Conservation (phyloP, 2,888 invertebrate genomes). For the Agriopis leucophaearia region DNA sequence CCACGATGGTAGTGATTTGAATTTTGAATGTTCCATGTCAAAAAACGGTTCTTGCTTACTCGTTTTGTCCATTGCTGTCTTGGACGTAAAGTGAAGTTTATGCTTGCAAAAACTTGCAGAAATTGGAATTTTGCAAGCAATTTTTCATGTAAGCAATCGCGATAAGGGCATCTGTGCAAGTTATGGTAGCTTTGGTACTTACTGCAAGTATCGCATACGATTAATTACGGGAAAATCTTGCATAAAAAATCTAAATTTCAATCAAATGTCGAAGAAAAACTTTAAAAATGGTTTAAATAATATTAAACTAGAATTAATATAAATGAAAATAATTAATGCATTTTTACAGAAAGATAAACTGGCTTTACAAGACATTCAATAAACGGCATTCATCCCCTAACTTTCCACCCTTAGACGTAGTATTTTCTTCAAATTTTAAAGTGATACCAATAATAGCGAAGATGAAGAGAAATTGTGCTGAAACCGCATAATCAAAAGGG, state of each 20-base stretch:
- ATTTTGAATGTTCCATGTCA: slow-evolving; percentile 48
- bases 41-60: slow-evolving; percentile 20
- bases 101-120: not conserved
- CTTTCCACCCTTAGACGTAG: no score
- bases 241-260: no score
- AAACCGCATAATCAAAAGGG: slow-evolving; percentile 35
- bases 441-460: slow-evolving; percentile 9
- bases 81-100: not conserved
- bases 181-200: not conserved
- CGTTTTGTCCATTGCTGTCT: not conserved
- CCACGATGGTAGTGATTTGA: slow-evolving; percentile 66
- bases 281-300: no score
- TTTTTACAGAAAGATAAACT: no score
- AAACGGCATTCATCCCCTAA: no score
- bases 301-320: no score
- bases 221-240: not conserved
- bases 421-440: no score
- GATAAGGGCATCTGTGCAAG: not conserved
- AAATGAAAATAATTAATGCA: no score
- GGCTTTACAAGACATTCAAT: no score
- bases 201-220: not conserved
- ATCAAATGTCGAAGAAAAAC: no score
- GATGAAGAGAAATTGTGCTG: slow-evolving; percentile 22
- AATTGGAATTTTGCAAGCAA: not conserved
- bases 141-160: not conserved